Conservation (phyloP, 1,140 invertebrate genomes). For the Drosophila busckii region DNA sequence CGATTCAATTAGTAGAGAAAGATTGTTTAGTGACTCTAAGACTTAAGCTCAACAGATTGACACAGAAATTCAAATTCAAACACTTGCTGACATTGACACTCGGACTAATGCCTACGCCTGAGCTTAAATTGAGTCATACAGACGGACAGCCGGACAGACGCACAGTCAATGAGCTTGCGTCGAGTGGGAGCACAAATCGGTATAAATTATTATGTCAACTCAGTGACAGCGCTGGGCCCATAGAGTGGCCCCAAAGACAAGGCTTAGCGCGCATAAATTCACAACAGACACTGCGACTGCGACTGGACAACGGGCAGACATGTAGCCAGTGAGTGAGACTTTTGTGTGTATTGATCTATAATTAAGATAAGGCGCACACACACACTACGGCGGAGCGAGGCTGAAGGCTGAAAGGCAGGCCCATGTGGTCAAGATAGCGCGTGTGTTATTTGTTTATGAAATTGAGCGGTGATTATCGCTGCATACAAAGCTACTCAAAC, state of each 20-base stretch:
- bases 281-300: constrained; percentile 25
- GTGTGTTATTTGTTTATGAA: constrained; percentile 71
- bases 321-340: constrained; percentile 3
- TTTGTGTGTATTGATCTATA: constrained; percentile 61
- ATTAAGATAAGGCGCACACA: constrained; percentile 55
- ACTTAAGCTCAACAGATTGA: neutral
- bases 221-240: constrained; percentile 24
- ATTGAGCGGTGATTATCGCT: constrained; percentile 67
- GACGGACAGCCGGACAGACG: constrained; percentile 21
- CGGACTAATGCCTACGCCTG: constrained; percentile 24
- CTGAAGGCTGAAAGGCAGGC: neutral
- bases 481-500: constrained; percentile 50
- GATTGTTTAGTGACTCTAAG: constrained; percentile 4
- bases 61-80: neutral
- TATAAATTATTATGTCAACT: constrained; percentile 70
- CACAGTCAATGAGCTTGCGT: constrained; percentile 6
- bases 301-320: neutral
- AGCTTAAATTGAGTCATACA: constrained; percentile 40
- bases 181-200: constrained; percentile 33
- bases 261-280: constrained; percentile 44
- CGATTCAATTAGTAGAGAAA: constrained; percentile 9
- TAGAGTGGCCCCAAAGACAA: constrained; percentile 5
- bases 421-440: constrained; percentile 41
- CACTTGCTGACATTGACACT: constrained; percentile 32
- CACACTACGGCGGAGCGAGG: neutral